phyloP scores from a whole-genome alignment of 1,140 invertebrate species.

The Drosophila murphyi region DNA sequence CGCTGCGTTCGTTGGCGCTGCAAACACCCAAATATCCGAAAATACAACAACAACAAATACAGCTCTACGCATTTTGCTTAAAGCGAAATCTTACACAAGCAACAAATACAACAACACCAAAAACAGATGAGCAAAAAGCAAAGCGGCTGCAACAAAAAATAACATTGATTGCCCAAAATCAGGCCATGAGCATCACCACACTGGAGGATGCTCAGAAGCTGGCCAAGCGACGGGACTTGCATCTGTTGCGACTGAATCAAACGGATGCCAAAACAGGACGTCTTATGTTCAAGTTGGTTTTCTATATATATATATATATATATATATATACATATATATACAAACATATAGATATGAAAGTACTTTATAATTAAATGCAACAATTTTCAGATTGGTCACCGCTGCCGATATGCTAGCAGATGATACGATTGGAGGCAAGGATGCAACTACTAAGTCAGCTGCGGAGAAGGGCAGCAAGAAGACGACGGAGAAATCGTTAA shows the following conservation, averaged over 20 bases:
- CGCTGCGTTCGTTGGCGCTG: conserved; percentile 20
- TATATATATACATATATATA: no score
- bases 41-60: conserved; percentile 18
- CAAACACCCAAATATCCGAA: conserved; percentile 13
- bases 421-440: conserved; percentile 32
- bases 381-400: conserved; percentile 58
- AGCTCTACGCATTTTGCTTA: conserved; percentile 5
- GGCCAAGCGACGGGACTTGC: conserved; percentile 86
- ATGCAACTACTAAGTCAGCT: conserved; percentile 18
- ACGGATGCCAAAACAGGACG: conserved; percentile 87
- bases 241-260: conserved; percentile 88
- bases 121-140: conserved; percentile 32
- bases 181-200: conserved; percentile 85
- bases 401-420: conserved; percentile 67
- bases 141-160: conserved; percentile 77
- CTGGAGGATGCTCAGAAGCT: conserved; percentile 87
- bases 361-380: not conserved
- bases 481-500: conserved; percentile 86
- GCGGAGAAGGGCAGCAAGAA: conserved; percentile 52
- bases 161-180: conserved; percentile 85
- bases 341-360: not conserved
- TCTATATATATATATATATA: not conserved
- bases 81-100: conserved; percentile 47
- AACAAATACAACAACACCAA: conserved; percentile 20
- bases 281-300: conserved; percentile 86